phyloP scores from a whole-genome alignment of 2,113 vertebrate genomes.

The Sprattus sprattus region DNA sequence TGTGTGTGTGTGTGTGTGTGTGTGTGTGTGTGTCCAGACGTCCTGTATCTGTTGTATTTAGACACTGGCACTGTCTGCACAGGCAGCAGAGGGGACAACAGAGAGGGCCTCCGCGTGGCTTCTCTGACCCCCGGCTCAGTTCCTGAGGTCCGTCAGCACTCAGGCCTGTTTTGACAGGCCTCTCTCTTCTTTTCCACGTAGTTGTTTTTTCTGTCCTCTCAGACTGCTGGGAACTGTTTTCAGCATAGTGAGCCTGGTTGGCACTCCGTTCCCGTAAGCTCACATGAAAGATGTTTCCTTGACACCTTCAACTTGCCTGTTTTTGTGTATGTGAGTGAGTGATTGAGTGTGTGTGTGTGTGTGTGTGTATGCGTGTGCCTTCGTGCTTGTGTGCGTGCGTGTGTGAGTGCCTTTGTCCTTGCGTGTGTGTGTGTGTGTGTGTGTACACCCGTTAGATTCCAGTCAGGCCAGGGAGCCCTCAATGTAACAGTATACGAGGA shows the following conservation, averaged over 20 bases:
- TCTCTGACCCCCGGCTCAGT: too few species aligned
- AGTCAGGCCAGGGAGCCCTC: background rate
- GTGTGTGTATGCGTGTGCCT: background rate
- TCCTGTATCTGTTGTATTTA: background rate
- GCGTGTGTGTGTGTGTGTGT: background rate
- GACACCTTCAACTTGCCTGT: background rate
- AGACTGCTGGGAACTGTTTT: background rate
- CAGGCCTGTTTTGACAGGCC: conserved; percentile 4
- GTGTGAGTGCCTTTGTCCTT: background rate
- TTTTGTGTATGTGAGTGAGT: too few species aligned
- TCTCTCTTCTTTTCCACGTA: background rate
- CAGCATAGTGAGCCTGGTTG: background rate
- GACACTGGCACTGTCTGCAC: background rate
- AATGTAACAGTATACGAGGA: background rate
- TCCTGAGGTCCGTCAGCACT: background rate
- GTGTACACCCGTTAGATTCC: background rate
- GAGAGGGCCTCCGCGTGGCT: too few species aligned
- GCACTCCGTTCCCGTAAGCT: background rate
- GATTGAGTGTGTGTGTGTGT: background rate
- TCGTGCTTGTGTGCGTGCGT: background rate
- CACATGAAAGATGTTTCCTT: background rate
- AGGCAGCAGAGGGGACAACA: background rate
- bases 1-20: background rate
- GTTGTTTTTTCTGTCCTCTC: background rate
- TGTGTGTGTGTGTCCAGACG: background rate